These are phyloP conservation scores for Prosopocoilus inquinatus DNA, from an alignment of 2,888 invertebrate genomes.

Conservation along the genomic window DNA sequence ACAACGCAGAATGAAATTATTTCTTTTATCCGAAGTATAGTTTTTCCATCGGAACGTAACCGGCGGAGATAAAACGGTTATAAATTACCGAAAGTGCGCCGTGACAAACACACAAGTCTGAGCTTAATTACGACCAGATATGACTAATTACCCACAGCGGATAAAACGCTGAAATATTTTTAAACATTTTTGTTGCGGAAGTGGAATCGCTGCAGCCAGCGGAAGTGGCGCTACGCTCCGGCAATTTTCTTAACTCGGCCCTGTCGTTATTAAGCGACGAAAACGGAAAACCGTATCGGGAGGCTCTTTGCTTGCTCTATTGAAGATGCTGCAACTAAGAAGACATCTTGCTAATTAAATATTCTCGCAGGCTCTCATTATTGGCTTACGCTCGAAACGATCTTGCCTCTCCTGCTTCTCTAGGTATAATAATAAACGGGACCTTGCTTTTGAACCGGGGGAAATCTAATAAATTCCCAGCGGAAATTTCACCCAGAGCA, in stretches of 20 bases:
- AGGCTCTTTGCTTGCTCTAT: constrained; percentile 3
- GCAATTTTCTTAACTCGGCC: constrained; percentile 18
- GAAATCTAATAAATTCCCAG: no score
- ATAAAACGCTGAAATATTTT: constrained; percentile 7
- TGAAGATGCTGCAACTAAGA: constrained; percentile 5
- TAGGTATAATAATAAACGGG: no score
- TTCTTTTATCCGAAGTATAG: constrained; percentile 4
- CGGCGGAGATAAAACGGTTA: background rate
- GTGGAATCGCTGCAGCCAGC: constrained; percentile 4
- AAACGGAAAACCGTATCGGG: constrained; percentile 11
- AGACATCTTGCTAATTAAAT: constrained; percentile 19
- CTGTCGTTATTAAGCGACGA: constrained; percentile 21
- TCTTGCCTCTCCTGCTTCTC: no score
- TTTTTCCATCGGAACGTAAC: constrained; percentile 5
- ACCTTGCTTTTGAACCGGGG: no score
- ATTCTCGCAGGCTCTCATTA: constrained; percentile 14
- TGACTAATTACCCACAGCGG: constrained; percentile 16
- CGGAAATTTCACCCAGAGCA: no score
- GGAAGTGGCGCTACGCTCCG: constrained; percentile 16
- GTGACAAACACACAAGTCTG: constrained; percentile 12
- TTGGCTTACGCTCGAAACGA: background rate
- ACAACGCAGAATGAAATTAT: constrained; percentile 1
- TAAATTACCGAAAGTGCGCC: constrained; percentile 11
- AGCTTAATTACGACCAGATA: constrained; percentile 18
- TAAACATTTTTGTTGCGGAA: constrained; percentile 1